Percentiles rank a stretch among this genome's conserved stretches.
Evolutionary conservation across 2,113 vertebrate genomes (phyloP).

Genomic region (Thunnus thynnus): DNA sequence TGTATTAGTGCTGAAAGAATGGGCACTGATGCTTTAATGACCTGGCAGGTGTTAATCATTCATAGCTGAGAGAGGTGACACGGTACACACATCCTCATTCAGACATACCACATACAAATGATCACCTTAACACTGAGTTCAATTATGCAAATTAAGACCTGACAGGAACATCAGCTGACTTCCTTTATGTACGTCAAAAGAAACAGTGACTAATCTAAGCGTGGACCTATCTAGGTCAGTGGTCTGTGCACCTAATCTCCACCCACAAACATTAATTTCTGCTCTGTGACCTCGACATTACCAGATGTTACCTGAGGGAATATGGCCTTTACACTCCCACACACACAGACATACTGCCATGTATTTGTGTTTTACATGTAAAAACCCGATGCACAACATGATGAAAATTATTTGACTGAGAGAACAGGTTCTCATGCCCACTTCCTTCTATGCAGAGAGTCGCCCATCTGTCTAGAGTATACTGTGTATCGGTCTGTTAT

Average conservation of each 20-base stretch:
- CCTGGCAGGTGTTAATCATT: slow-evolving; percentile 18
- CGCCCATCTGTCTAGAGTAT: not conserved
- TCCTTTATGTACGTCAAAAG: slow-evolving; percentile 44
- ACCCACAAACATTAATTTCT: slow-evolving; percentile 23
- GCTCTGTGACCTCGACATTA: slow-evolving; percentile 22
- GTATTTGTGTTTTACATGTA: not conserved
- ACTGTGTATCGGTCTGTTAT: slow-evolving; percentile 34
- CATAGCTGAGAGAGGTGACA: not conserved
- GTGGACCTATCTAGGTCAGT: slow-evolving; percentile 6
- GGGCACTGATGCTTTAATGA: slow-evolving; percentile 5
- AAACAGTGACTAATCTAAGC: slow-evolving; percentile 25
- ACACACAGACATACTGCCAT: slow-evolving; percentile 21
- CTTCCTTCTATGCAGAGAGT: slow-evolving; percentile 22
- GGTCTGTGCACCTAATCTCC: slow-evolving; percentile 23
- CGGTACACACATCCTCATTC: not conserved
- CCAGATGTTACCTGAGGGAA: slow-evolving; percentile 20
- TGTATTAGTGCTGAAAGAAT: slow-evolving; percentile 4
- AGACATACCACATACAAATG: slow-evolving; percentile 23
- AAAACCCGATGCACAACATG: slow-evolving; percentile 1
- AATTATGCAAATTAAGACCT: slow-evolving; percentile 57
- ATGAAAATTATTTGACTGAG: slow-evolving; percentile 46
- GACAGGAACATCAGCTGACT: slow-evolving; percentile 9
- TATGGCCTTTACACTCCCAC: not conserved
- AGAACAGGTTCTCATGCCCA: slow-evolving; percentile 51
- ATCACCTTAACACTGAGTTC: slow-evolving; percentile 17